These are phyloP conservation scores for Drosophila ambigua DNA, from an alignment of 1,140 invertebrate genomes.

Conservation along the genomic window DNA sequence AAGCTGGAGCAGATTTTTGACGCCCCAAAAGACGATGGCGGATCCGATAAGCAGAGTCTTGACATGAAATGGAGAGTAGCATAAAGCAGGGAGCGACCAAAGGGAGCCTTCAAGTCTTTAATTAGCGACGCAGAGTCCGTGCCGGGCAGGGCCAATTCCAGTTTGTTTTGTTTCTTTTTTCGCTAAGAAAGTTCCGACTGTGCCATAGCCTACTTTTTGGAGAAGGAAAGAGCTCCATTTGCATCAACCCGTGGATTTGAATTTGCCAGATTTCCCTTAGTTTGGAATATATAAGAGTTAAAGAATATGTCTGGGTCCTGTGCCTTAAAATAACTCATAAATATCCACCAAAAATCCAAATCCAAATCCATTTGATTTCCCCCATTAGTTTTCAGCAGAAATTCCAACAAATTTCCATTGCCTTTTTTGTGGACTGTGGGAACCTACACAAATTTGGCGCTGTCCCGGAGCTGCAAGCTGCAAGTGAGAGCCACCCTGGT, in stretches of 20 bases:
- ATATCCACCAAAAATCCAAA: neutral
- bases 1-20: slow-evolving; percentile 73
- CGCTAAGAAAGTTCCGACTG: neutral
- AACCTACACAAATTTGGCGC: slow-evolving; percentile 33
- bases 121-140: neutral
- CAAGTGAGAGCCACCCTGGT: neutral
- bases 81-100: neutral
- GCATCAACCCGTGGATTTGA: too few species aligned
- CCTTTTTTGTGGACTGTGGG: slow-evolving; percentile 33
- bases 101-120: neutral
- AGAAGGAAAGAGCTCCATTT: too few species aligned
- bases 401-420: too few species aligned
- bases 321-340: neutral
- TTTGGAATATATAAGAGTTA: too few species aligned
- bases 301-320: too few species aligned
- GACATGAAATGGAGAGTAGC: slow-evolving; percentile 18
- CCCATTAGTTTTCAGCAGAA: neutral
- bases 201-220: neutral
- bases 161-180: too few species aligned
- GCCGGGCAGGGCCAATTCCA: too few species aligned
- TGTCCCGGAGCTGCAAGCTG: too few species aligned
- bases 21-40: slow-evolving; percentile 48
- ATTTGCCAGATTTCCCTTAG: too few species aligned
- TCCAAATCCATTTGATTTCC: too few species aligned
- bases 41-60: slow-evolving; percentile 25